Base-by-base conservation (phyloP, 2,888 invertebrate genomes). In the Thymelicus sylvestris region DNA sequence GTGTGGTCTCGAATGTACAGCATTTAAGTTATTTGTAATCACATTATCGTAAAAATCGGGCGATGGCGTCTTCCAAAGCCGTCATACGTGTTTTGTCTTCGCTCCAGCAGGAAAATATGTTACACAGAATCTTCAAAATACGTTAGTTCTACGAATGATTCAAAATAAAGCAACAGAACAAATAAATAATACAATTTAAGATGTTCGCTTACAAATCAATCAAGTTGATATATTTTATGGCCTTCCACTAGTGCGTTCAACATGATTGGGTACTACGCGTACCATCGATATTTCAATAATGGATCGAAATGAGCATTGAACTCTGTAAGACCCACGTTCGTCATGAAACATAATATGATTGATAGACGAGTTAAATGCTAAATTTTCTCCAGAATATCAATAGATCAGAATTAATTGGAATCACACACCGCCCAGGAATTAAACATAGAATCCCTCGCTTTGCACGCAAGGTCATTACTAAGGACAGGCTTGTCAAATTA, bases 121-220 rank as follows among this genome's bases (percentile, higher is more conserved):
- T 57, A 38, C 31, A 13, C 13, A n/a, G 13, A 13, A 57, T 31
- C 57, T 38, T 38, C 57, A 38, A 31, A 57, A 19, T 57, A 38
- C 31, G 7, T 57, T 12, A 38, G 57, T 69, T 69, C 69, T 59
- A 8, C 12, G 69, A 64, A 69, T 0, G 6, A 12, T 13, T 64
- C 19, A 64, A 50, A 64, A 59, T 59, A 64, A 61, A 41, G 47
- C 60, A 69, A 66, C 66, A 63, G 44, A 69, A 69, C 55, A 57
- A 57, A 68, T 66, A 63, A 66, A 71, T 61, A 59, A 48, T n/a
- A 64, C 24, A 59, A 59, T 69, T 64, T 69, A 69, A 64, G 63
- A 69, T 57, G 19, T 48, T 39, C 68, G 55, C 48, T 64, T 59
- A 31, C 41, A 13, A 50, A 69, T 64, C 69, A 57, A 69, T 59